These are phyloP conservation scores for Cyprinodon brontotheroides DNA, from an alignment of 2,113 vertebrate genomes.

Conservation along the genomic window DNA sequence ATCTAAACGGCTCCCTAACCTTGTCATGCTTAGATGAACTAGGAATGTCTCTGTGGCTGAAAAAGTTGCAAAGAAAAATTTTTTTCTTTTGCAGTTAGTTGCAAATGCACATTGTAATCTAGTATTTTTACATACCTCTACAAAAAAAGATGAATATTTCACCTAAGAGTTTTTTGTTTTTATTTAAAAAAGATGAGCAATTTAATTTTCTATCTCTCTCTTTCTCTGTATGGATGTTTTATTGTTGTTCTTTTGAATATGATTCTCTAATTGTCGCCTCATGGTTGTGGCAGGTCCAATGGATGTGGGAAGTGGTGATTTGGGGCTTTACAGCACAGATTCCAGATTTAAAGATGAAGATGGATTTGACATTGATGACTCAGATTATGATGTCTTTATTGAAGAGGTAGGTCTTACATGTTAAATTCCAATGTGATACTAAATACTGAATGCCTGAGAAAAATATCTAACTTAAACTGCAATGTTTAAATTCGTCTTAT, in stretches of 20 bases:
- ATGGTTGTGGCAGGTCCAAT: conserved; percentile 74
- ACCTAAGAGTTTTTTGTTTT: background rate
- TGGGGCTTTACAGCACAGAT: conserved; percentile 80
- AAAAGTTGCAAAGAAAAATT: no score
- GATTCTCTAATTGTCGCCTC: background rate
- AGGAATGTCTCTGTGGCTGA: no score
- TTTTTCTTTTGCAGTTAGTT: background rate
- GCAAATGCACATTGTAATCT: background rate
- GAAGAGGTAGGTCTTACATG: conserved; percentile 83
- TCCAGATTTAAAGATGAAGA: conserved; percentile 80
- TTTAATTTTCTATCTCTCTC: background rate
- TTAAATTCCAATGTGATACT: background rate
- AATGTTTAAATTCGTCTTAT: background rate
- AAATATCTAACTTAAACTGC: background rate
- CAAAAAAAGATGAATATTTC: background rate
- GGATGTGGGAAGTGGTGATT: conserved; percentile 86
- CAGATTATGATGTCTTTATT: conserved; percentile 90
- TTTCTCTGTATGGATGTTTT: background rate
- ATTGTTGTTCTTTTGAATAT: background rate
- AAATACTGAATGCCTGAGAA: background rate
- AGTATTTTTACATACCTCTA: background rate
- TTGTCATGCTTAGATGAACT: no score
- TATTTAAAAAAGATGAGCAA: no score
- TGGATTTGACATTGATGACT: conserved; percentile 85
- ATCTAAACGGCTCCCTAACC: no score